These are phyloP conservation scores for Theretra japonica DNA, from an alignment of 2,888 invertebrate species.

Conservation along the genomic window DNA sequence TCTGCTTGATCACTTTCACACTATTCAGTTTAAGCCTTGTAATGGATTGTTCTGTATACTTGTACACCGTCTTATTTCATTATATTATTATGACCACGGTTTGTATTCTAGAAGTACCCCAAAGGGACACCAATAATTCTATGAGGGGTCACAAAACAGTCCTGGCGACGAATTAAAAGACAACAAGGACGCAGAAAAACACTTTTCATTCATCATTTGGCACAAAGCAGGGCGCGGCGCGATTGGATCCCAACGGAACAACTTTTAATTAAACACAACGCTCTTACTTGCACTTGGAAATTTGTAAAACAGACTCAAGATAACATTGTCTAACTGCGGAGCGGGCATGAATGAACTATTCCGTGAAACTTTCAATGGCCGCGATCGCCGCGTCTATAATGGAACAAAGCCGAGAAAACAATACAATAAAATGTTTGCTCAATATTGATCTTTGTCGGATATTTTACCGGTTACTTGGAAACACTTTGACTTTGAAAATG, in stretches of 20 bases:
- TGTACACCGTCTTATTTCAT: too few species aligned
- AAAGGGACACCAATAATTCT: neutral
- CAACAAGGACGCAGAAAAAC: constrained; percentile 16
- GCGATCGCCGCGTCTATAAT: constrained; percentile 2
- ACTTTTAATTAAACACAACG: constrained; percentile 74
- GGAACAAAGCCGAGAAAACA: constrained; percentile 14
- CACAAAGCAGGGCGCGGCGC: constrained; percentile 50
- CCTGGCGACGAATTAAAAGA: neutral
- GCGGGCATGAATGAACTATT: constrained; percentile 44
- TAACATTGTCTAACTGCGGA: constrained; percentile 55
- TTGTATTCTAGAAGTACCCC: neutral
- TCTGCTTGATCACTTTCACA: too few species aligned
- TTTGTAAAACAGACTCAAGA: constrained; percentile 63
- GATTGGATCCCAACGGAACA: constrained; percentile 55
- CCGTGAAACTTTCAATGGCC: constrained; percentile 32
- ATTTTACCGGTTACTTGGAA: neutral
- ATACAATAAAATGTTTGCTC: constrained; percentile 11
- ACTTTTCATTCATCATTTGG: constrained; percentile 52
- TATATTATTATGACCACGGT: neutral
- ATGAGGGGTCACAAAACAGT: neutral
- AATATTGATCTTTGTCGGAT: neutral
- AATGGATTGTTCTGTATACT: too few species aligned
- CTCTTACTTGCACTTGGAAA: constrained; percentile 60
- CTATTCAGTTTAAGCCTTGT: too few species aligned
- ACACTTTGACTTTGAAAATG: neutral